Base-by-base conservation (phyloP, 2,797 vertebrate genomes). In the Microctenopoma stevenorrisi region DNA sequence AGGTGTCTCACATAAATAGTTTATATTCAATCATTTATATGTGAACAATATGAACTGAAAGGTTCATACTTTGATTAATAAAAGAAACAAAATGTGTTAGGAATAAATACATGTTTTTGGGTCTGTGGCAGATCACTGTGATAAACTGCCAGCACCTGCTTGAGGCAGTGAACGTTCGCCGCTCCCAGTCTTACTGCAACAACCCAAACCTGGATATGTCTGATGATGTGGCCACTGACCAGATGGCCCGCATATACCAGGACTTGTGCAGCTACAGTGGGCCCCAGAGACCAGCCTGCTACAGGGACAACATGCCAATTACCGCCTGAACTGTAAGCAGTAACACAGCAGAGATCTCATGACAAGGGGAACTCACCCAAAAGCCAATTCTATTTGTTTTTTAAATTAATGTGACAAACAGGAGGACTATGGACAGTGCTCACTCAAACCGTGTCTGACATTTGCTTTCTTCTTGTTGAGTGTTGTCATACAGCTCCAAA, bases 171-270 rank as follows among this genome's bases (percentile, higher is more conserved):
- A 94, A 93, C 69, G 46, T 85, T 61, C 91, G 92, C 0, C 89
- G 94, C 8, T 91, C 95, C 54, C 94, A 83, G 76, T 58, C 88
- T 1, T 97, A 94, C 35, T 89, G 81, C 74, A 88, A 71, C 12
- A 87, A 81, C 9, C 71, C 93, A 26, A 85, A 83, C 84, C 56
- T 95, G 56, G 95, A 94, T 12, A 35, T 94, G 14, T 86, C 93
- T 0, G 96, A 96, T 0, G 96, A 95, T 48, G 55, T 84, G 0
- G 93, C 93, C 61, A 90, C 86, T 0, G 97, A 98, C n/a, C 96
- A 95, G 77, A 87, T 96, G 91, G 96, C 96, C 60, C 94, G 95
- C 64, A 96, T 97, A 91, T 97, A 97, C 84, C 96, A 96, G 71
- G 98, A 98, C 76, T 89, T 97, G 65, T 99, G 97, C 30, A 82